These are phyloP conservation scores for Cochlearius cochlearius DNA, from an alignment of 2,113 vertebrate genomes.

Conservation along the genomic window DNA sequence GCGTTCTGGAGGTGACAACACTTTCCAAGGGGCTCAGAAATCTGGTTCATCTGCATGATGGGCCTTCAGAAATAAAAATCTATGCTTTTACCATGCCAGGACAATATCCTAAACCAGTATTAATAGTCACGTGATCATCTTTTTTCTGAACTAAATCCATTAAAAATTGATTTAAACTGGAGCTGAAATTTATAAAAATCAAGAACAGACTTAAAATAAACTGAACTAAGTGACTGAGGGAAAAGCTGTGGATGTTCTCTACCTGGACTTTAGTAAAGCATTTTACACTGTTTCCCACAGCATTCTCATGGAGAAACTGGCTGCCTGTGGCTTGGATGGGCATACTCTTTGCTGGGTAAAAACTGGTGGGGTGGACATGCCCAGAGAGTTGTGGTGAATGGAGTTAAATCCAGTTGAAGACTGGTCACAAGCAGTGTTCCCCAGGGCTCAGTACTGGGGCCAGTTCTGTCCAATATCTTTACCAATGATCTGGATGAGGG, in stretches of 20 bases:
- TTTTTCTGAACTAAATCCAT: background rate
- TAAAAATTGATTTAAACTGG: background rate
- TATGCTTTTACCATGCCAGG: background rate
- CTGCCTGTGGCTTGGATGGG: fast-evolving
- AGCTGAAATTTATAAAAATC: background rate
- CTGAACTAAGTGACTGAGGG: background rate
- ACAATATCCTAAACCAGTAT: background rate
- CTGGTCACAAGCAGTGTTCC: fast-evolving
- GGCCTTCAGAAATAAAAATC: background rate
- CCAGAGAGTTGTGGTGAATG: background rate
- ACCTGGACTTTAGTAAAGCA: background rate
- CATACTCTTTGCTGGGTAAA: fast-evolving
- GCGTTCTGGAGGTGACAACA: fast-evolving
- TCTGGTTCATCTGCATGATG: background rate
- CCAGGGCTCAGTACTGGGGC: background rate
- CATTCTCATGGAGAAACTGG: background rate
- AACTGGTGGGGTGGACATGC: fast-evolving
- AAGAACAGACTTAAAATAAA: background rate
- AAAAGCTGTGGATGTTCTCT: background rate
- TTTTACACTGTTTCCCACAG: background rate
- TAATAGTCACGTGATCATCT: background rate
- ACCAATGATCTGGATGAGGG: fast-evolving
- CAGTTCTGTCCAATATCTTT: background rate
- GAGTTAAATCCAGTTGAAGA: background rate
- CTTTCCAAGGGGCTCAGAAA: background rate